A percentile compares a stretch with the other conserved stretches of the same genome.
Evolutionary conservation across 2,888 invertebrate genomes (phyloP).

Genomic region (Harpalus rubripes): DNA sequence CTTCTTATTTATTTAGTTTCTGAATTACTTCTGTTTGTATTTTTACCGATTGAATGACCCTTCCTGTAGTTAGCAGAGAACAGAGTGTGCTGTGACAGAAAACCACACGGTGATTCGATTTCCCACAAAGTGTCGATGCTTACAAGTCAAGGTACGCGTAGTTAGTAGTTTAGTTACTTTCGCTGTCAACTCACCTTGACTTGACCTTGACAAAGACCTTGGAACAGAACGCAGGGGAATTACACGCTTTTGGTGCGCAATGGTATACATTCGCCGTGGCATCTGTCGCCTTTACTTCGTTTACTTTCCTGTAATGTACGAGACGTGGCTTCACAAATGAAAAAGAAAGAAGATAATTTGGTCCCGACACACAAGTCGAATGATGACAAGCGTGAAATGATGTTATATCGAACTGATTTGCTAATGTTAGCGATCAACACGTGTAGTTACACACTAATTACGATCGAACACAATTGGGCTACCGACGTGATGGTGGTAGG

Average conservation of each 20-base stretch:
- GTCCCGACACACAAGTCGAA: constrained; percentile 45
- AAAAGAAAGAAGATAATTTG: constrained; percentile 68
- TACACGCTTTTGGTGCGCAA: constrained; percentile 81
- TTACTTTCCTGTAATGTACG: constrained; percentile 76
- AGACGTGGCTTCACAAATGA: constrained; percentile 75
- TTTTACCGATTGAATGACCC: neutral
- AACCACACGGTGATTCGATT: constrained; percentile 38
- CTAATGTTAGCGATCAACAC: constrained; percentile 49
- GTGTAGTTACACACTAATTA: constrained; percentile 50
- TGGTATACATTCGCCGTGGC: constrained; percentile 82
- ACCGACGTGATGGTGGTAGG: constrained; percentile 7
- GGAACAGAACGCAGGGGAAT: constrained; percentile 70
- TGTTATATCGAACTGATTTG: constrained; percentile 54
- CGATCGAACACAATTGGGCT: constrained; percentile 30
- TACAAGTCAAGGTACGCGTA: constrained; percentile 44
- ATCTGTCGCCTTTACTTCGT: constrained; percentile 75
- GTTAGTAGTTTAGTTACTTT: constrained; percentile 1
- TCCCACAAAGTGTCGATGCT: constrained; percentile 29
- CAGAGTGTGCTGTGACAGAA: constrained; percentile 22
- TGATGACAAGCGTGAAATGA: constrained; percentile 57
- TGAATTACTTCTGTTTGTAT: neutral
- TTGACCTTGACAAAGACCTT: constrained; percentile 63
- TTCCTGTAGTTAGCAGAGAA: neutral
- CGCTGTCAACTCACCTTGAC: constrained; percentile 60
- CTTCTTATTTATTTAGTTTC: neutral